These are phyloP conservation scores for Dunckerocampus dactyliophorus DNA, from an alignment of 2,113 vertebrate species.

Conservation along the genomic window DNA sequence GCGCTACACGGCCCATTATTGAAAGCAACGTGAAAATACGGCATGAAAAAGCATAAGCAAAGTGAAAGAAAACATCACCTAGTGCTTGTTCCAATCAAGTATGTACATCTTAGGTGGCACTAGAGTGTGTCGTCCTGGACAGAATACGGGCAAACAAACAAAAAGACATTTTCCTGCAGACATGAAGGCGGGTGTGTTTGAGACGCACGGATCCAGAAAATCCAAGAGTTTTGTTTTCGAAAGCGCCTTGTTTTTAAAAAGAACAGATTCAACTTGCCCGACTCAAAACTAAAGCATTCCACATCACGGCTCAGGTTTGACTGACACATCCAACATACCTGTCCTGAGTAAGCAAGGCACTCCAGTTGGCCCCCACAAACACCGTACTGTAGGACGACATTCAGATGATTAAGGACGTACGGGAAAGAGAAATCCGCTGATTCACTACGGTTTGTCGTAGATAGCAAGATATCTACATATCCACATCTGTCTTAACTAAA, in stretches of 20 bases:
- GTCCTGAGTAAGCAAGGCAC: conserved; percentile 59
- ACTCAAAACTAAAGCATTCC: conserved; percentile 40
- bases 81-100: conserved; percentile 65
- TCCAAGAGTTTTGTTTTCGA: conserved; percentile 30
- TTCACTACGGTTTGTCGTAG: conserved; percentile 19
- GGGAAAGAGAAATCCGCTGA: conserved; percentile 26
- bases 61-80: conserved; percentile 10
- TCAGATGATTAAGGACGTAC: conserved; percentile 48
- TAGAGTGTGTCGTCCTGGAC: conserved; percentile 51
- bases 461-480: conserved; percentile 8
- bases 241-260: conserved; percentile 20
- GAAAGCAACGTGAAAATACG: conserved; percentile 50
- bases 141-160: conserved; percentile 34
- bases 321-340: conserved; percentile 29
- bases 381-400: conserved; percentile 60
- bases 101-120: conserved; percentile 73
- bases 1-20: conserved; percentile 17
- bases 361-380: conserved; percentile 51
- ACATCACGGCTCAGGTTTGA: conserved; percentile 19
- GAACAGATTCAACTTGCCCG: conserved; percentile 30
- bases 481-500: too few relatives aligned
- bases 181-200: conserved; percentile 26
- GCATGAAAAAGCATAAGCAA: conserved; percentile 37
- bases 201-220: too few relatives aligned
- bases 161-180: conserved; percentile 14